Evolutionary conservation across 2,888 invertebrate genomes (phyloP), one percentile per base, ranked within the genome.

Genomic region (Eupithecia abbreviata): DNA sequence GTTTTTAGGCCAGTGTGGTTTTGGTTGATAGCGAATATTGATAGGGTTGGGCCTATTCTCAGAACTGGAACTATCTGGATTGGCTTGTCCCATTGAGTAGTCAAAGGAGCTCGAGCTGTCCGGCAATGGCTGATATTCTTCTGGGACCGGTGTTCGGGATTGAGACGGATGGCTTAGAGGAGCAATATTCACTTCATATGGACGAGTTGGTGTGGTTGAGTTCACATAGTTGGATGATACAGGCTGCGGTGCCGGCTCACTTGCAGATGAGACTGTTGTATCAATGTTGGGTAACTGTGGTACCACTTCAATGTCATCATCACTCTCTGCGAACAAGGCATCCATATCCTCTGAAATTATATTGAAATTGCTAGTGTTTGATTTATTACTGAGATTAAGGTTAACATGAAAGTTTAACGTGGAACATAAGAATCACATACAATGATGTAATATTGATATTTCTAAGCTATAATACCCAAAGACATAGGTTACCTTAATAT

Each of bases 281-380:
- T 91, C 90, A 75, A 86, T 80, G 41, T 87, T 84, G n/a, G 77
- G 79, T 51, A 74, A 58, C 70, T 88, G 77, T 7, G 92, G 92
- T 58, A 94, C 83, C 13, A 95, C 91, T 85, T 93, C 95, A 79
- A 96, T 94, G 83, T 96, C 96, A 83, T 96, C 96, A 87, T 96
- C 96, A 89, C 96, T 96, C 84, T 96, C 96, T 75, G 96, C 96
- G 90, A 96, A 96, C 77, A 96, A 90, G 81, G 96, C 95, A 80
- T 96, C 96, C 96, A 96, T 96, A 86, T 96, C 96, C 83, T 96
- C 96, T 93, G 94, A 84, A 95, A 90, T 79, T 3, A 58, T 18
- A 7, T n/a, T 51, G 15, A 51, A 51, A 51, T n/a, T 51, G 15
- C 2, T 51, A 30, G 30, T 30, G 30, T 30, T 30, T 30, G 30